Base-by-base conservation (phyloP, 2,888 invertebrate species). In the Molorchus minor region DNA sequence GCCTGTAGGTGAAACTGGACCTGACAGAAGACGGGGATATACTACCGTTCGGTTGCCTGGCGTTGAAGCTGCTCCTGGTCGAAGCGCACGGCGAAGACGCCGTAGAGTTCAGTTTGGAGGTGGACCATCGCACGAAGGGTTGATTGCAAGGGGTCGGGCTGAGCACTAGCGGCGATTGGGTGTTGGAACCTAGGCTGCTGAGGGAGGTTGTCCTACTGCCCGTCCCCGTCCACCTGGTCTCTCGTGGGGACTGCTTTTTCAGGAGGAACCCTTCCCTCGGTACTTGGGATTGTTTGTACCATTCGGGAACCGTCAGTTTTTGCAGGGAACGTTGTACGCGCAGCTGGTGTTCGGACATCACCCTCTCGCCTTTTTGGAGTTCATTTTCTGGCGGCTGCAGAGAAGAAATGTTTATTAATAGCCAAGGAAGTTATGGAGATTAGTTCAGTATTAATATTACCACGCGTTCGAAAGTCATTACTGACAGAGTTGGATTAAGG, bases 361-460 rank as follows among this genome's bases (percentile, higher is more conserved):
- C 89, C 62, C 92, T 87, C 78, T 91, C 91, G 79, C 89, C 88
- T 84, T 93, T 93, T 84, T 94, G 93, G 78, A 94, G 86, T 82
- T 94, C 93, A 88, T 96, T 96, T 84, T 96, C 95, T 71, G 95
- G 95, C 75, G 94, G 94, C 94, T 95, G 86, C 1, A 84, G 83
- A 68, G 74, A 72, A 73, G 73, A 44, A 61, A 43, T n/a, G n/a
- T n/a, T n/a, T n/a, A n/a, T n/a, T n/a, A n/a, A n/a, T n/a, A n/a
- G n/a, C n/a, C n/a, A n/a, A n/a, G n/a, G n/a, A n/a, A n/a, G n/a
- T n/a, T n/a, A n/a, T n/a, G n/a, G n/a, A n/a, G n/a, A n/a, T n/a
- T n/a, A n/a, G n/a, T n/a, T n/a, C n/a, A n/a, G n/a, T n/a, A n/a
- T n/a, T n/a, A n/a, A n/a, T n/a, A n/a, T n/a, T n/a, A n/a, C n/a